These are phyloP conservation scores for Polypedilum vanderplanki DNA, from an alignment of 1,140 invertebrate species.

Conservation along the genomic window DNA sequence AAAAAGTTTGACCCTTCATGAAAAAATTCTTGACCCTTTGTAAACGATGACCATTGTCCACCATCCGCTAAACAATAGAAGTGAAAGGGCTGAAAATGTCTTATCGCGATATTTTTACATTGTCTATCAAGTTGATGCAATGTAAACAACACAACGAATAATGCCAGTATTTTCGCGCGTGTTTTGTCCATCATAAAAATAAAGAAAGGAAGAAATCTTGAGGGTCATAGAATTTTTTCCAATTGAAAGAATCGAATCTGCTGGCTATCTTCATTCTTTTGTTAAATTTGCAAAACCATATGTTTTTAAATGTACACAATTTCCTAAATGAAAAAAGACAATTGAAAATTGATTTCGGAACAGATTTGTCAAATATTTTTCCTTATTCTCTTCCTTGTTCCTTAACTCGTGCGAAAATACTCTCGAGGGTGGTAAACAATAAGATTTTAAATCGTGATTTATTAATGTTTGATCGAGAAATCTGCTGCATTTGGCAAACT, in stretches of 20 bases:
- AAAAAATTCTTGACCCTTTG: not conserved
- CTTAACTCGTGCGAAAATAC: not conserved
- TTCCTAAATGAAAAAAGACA: not conserved
- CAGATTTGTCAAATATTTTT: not conserved
- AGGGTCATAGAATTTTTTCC: not conserved
- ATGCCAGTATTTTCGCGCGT: not conserved
- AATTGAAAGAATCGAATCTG: not conserved
- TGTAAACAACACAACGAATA: not conserved
- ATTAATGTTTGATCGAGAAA: not conserved
- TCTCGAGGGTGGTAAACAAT: not conserved
- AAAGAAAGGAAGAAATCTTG: not conserved
- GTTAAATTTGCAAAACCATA: not conserved
- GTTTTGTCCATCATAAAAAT: not conserved
- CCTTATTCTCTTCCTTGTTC: not conserved
- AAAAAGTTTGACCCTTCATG: not conserved
- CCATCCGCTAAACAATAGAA: not conserved
- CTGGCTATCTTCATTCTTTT: not conserved
- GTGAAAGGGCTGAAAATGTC: too few relatives aligned
- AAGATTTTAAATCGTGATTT: conserved; percentile 9
- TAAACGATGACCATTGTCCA: not conserved
- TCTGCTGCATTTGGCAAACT: not conserved
- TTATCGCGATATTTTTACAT: not conserved
- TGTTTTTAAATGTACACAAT: not conserved
- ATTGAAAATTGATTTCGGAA: not conserved
- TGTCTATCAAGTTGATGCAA: conserved; percentile 4